Percentiles rank a stretch among this genome's conserved stretches.
These are phyloP conservation scores for Diaprepes abbreviatus DNA, from an alignment of 2,888 invertebrate species.

Conservation along the genomic window DNA sequence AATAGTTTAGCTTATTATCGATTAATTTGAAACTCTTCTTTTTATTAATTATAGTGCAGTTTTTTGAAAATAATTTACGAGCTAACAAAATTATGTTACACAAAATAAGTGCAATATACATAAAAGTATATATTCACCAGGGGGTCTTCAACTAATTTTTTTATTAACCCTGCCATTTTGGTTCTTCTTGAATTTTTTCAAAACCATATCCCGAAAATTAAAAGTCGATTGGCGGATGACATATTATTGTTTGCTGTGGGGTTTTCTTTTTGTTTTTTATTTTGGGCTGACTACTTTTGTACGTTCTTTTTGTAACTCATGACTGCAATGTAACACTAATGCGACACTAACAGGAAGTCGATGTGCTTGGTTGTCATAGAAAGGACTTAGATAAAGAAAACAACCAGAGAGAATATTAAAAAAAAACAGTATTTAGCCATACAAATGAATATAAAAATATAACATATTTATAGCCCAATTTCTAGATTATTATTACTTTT, in stretches of 20 bases:
- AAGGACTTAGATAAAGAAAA: conserved; percentile 15
- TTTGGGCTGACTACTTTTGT: conserved; percentile 68
- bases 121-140: not conserved
- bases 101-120: not conserved
- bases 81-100: too few relatives aligned
- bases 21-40: too few relatives aligned
- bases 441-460: too few relatives aligned
- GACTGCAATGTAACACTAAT: conserved; percentile 69
- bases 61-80: too few relatives aligned
- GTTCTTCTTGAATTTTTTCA: not conserved
- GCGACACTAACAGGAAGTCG: conserved; percentile 68
- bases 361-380: conserved; percentile 66
- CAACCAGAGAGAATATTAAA: not conserved
- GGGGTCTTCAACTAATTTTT: not conserved
- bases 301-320: conserved; percentile 67
- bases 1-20: too few relatives aligned
- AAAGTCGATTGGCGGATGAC: conserved; percentile 57
- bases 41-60: too few relatives aligned
- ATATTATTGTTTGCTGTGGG: conserved; percentile 68
- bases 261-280: conserved; percentile 66
- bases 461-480: too few relatives aligned
- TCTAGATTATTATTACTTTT: too few relatives aligned
- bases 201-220: not conserved
- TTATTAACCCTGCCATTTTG: not conserved
- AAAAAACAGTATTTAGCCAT: too few relatives aligned